phyloP scores from a whole-genome alignment of 2,797 vertebrate genomes.

The Dallia pectoralis region DNA sequence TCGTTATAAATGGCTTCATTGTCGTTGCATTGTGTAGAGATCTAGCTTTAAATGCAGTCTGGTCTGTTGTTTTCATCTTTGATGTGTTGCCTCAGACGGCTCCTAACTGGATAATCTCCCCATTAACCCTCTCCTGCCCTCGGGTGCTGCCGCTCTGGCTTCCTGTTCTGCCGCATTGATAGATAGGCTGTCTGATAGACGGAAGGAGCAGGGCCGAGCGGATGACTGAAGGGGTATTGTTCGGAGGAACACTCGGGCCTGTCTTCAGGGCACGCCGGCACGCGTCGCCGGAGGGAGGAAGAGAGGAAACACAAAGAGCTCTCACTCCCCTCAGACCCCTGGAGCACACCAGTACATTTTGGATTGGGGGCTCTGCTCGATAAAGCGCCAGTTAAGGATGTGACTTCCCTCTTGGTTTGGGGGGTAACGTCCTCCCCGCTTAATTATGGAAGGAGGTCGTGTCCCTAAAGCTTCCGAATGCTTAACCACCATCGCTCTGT shows the following conservation, averaged over 20 bases:
- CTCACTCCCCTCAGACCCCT: conserved; percentile 28
- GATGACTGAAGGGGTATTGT: conserved; percentile 59
- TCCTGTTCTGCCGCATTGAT: conserved; percentile 50
- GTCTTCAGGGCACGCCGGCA: conserved; percentile 40
- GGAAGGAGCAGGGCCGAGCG: conserved; percentile 28
- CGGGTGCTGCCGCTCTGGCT: conserved; percentile 35
- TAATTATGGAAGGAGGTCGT: conserved; percentile 54
- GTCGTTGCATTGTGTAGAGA: not conserved
- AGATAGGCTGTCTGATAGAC: conserved; percentile 22
- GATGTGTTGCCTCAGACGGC: conserved; percentile 23
- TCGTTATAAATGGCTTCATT: not conserved
- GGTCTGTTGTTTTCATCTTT: conserved; percentile 19
- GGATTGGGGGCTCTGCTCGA: conserved; percentile 16
- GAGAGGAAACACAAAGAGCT: conserved; percentile 44
- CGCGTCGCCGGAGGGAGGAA: conserved; percentile 31
- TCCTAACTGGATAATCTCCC: conserved; percentile 27
- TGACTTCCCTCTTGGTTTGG: conserved; percentile 46
- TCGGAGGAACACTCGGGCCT: conserved; percentile 47
- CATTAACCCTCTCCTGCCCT: conserved; percentile 18
- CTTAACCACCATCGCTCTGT: conserved; percentile 23
- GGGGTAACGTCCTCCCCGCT: conserved; percentile 24
- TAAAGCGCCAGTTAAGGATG: conserved; percentile 52
- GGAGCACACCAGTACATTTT: not conserved
- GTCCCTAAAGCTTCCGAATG: conserved; percentile 41
- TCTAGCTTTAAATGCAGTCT: not conserved